Percentiles rank a stretch among this genome's conserved stretches.
Evolutionary conservation across 2,797 vertebrate genomes (phyloP).

Genomic region (Ctenopoma kingsleyae): DNA sequence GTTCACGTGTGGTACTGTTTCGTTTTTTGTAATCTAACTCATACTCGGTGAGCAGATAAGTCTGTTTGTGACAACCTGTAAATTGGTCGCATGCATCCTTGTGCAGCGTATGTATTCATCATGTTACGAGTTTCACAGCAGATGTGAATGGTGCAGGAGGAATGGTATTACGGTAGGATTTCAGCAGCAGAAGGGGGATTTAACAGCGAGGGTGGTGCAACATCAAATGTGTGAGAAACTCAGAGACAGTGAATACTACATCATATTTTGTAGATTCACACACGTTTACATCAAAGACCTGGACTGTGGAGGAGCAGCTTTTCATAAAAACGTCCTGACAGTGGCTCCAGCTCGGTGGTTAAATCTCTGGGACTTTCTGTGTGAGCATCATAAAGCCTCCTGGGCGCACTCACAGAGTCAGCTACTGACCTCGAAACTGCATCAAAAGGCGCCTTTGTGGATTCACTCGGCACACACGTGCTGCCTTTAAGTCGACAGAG

Average conservation of each 20-base stretch:
- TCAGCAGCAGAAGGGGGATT: not conserved
- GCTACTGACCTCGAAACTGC: slow-evolving; percentile 47
- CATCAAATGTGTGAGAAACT: slow-evolving; percentile 2
- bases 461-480: slow-evolving; percentile 11
- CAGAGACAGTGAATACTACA: not conserved
- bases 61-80: too few relatives aligned
- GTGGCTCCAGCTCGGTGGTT: slow-evolving; percentile 1
- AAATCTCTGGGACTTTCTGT: slow-evolving; percentile 24
- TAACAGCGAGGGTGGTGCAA: not conserved
- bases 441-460: slow-evolving; percentile 63
- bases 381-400: slow-evolving; percentile 26
- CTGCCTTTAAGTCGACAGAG: slow-evolving; percentile 28
- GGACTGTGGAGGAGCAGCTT: not conserved
- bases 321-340: slow-evolving; percentile 14
- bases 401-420: slow-evolving; percentile 11
- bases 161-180: not conserved
- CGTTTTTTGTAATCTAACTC: too few relatives aligned
- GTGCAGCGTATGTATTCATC: too few relatives aligned
- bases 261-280: slow-evolving; percentile 18
- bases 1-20: too few relatives aligned
- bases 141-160: too few relatives aligned
- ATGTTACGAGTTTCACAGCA: too few relatives aligned
- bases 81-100: too few relatives aligned
- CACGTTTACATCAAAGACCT: slow-evolving; percentile 20
- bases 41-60: too few relatives aligned